Base-by-base conservation (phyloP, 2,888 invertebrate species). In the Euclidia mi region DNA sequence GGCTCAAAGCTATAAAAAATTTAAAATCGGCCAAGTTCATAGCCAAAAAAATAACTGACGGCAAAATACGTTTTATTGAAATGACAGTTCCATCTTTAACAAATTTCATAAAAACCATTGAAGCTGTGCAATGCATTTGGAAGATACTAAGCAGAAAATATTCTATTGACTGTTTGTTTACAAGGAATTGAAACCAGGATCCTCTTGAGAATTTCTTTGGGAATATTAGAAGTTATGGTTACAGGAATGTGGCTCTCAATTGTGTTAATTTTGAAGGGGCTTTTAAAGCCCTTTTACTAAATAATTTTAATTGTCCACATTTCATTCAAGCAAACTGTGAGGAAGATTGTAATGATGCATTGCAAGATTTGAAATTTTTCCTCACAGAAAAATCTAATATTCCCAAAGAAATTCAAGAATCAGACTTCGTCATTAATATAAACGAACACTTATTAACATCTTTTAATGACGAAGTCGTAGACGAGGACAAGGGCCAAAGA, bases 191-290 rank as follows among this genome's bases (percentile, higher is more conserved):
- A 2, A 41, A 41, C 10, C 41, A 28, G n/a, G 41, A 41, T 9
- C 28, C 41, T 7, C 12, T 41, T 9, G 41, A 41, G 14, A 41
- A 41, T 7, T 41, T 41, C 10, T 41, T 41, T 12, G 41, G 28
- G 12, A 41, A 28, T 28, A 41, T 41, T 28, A 11, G 28, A 9
- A 41, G 12, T 28, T 41, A 12, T 28, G 41, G 25, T 2, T 11
- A 2, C 3, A 11, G 41, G 7, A 41, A 41, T 12, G n/a, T 28
- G 7, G 25, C 41, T 1, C 41, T 28, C 1, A 41, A 41, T 28
- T n/a, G n/a, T 9, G 20, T 20, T 17, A 18, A 9, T 2, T 17
- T 38, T 38, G 38, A 38, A 38, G 38, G 38, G 3, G 38, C 38
- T 12, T 17, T 38, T 18, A 18, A 38, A 17, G 17, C 38, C 4